Conservation (phyloP, 2,888 invertebrate genomes). For the Agriotes lineatus region DNA sequence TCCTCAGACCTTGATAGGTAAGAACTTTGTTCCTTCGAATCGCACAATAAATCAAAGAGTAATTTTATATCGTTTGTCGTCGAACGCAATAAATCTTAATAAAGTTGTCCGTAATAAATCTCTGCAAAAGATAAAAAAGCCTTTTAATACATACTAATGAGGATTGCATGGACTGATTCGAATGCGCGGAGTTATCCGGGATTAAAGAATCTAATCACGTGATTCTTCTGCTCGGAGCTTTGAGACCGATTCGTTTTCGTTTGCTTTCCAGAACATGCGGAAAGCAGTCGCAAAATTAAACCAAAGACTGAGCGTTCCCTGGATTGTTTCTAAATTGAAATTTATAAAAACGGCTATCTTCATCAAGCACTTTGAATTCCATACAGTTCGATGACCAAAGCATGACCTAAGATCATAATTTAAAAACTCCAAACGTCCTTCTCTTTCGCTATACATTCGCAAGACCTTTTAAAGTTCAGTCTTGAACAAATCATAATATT, state of each 20-base stretch:
- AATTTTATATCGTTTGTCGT: constrained; percentile 27
- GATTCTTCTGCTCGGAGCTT: constrained; percentile 15
- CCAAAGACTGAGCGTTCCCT: background rate
- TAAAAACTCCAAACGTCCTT: too few relatives aligned
- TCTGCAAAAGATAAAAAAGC: constrained; percentile 21
- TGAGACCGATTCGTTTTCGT: constrained; percentile 18
- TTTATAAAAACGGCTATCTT: background rate
- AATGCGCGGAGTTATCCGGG: constrained; percentile 20
- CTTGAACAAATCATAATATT: too few relatives aligned
- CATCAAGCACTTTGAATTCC: too few relatives aligned
- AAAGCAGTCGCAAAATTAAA: background rate
- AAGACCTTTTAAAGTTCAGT: too few relatives aligned
- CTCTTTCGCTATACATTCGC: too few relatives aligned
- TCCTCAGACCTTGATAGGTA: background rate
- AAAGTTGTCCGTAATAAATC: constrained; percentile 31
- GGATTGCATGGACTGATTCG: constrained; percentile 20
- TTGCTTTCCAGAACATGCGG: constrained; percentile 6
- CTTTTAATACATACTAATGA: constrained; percentile 43
- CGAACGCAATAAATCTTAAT: constrained; percentile 22
- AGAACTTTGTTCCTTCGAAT: constrained; percentile 4
- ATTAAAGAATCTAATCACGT: constrained; percentile 41
- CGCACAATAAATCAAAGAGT: constrained; percentile 25
- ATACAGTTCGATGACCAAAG: too few relatives aligned
- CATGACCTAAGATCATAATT: too few relatives aligned
- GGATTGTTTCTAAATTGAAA: background rate